Evolutionary conservation across 2,797 vertebrate species (phyloP).

Genomic region (Sebastes umbrosus): DNA sequence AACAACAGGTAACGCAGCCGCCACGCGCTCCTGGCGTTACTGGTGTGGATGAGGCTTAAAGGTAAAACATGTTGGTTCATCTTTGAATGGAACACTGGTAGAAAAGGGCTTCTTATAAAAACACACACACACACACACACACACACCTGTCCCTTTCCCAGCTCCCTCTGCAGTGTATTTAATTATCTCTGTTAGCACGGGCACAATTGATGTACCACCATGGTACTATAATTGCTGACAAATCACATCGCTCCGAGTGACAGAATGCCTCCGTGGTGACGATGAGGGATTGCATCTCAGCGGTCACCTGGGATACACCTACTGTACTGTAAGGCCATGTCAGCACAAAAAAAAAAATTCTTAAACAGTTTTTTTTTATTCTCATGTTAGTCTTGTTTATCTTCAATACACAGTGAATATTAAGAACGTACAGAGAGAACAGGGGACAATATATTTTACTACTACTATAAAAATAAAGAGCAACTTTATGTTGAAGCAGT

Average conservation of each 20-base stretch:
- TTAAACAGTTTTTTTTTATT: background rate
- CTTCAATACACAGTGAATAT: background rate
- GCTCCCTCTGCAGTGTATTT: constrained; percentile 47
- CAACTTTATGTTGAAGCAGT: background rate
- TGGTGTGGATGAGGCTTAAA: too few relatives aligned
- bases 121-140: constrained; percentile 18
- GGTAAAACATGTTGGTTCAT: background rate
- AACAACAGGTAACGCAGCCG: too few relatives aligned
- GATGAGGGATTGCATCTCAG: constrained; percentile 23
- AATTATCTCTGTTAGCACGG: constrained; percentile 59
- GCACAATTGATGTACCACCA: constrained; percentile 30
- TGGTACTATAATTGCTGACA: constrained; percentile 49
- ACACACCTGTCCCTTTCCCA: constrained; percentile 24
- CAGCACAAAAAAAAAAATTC: constrained; percentile 17
- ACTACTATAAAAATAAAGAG: background rate
- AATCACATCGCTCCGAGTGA: constrained; percentile 38
- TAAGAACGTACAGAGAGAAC: background rate
- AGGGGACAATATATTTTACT: background rate
- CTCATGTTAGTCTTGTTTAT: background rate
- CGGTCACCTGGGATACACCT: constrained; percentile 29
- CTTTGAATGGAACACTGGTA: constrained; percentile 16
- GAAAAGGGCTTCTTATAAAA: background rate
- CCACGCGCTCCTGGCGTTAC: too few relatives aligned
- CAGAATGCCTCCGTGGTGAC: constrained; percentile 28
- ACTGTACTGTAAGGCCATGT: background rate